A percentile compares a stretch with the other conserved stretches of the same genome.
These are phyloP conservation scores for Corydoras maculifer DNA, from an alignment of 2,113 vertebrate genomes.

Conservation along the genomic window DNA sequence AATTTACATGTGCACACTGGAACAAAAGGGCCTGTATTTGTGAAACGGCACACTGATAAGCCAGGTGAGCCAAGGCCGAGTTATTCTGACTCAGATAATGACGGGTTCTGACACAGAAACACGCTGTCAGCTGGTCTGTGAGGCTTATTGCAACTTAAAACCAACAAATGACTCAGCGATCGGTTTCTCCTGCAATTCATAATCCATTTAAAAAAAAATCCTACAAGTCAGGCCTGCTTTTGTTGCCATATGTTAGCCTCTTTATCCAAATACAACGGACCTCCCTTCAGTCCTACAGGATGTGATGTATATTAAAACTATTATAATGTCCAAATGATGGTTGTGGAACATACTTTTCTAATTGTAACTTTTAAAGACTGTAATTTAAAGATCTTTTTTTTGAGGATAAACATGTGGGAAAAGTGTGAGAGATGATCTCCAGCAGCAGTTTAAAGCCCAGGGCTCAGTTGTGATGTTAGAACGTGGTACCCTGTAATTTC, in stretches of 20 bases:
- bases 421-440: too few species aligned
- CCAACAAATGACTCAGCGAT: not conserved
- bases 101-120: not conserved
- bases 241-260: too few species aligned
- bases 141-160: not conserved
- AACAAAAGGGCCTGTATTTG: constrained; percentile 3
- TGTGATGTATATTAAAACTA: too few species aligned
- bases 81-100: constrained; percentile 17
- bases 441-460: not conserved
- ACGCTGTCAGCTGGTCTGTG: constrained; percentile 1
- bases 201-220: too few species aligned
- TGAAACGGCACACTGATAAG: constrained; percentile 2
- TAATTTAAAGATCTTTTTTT: too few species aligned
- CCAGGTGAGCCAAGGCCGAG: constrained; percentile 2
- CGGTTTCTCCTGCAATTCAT: not conserved
- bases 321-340: too few species aligned
- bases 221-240: too few species aligned
- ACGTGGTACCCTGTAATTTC: constrained; percentile 8
- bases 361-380: too few species aligned
- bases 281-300: too few species aligned
- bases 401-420: too few species aligned
- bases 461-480: constrained; percentile 13
- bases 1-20: not conserved
- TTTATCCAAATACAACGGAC: not conserved
- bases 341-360: too few species aligned